These are phyloP conservation scores for Eugnorisma glareosa DNA, from an alignment of 2,888 invertebrate genomes.

Conservation along the genomic window DNA sequence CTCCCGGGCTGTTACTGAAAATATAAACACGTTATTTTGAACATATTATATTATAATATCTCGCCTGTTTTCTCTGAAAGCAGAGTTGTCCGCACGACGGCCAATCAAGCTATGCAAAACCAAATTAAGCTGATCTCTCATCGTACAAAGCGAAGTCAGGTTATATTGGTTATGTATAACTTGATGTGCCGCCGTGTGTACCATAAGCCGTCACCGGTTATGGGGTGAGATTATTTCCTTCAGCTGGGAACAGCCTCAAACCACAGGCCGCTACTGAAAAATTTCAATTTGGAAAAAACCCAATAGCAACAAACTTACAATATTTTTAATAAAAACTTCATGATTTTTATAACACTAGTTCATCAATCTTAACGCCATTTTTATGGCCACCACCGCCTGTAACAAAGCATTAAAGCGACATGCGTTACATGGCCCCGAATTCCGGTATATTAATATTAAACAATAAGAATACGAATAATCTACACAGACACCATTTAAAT, in stretches of 20 bases:
- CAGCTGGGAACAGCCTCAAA: background rate
- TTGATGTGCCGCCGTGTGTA: too few relatives aligned
- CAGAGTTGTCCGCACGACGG: too few relatives aligned
- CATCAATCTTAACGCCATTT: conserved; percentile 10
- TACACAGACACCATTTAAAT: background rate
- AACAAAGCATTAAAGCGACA: conserved; percentile 13
- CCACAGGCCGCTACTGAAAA: background rate
- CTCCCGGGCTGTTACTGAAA: background rate
- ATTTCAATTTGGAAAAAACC: background rate
- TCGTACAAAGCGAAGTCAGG: too few relatives aligned
- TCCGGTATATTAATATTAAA: conserved; percentile 37
- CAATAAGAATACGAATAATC: conserved; percentile 11
- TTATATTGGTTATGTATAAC: too few relatives aligned
- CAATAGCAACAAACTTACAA: background rate
- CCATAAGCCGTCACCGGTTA: background rate
- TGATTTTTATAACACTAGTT: background rate
- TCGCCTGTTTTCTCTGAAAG: background rate
- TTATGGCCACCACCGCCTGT: conserved; percentile 4
- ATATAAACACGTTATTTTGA: background rate
- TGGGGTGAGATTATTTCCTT: background rate
- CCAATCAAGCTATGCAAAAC: too few relatives aligned
- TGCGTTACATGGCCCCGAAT: conserved; percentile 17
- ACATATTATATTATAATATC: background rate
- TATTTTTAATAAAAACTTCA: background rate
- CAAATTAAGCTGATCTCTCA: too few relatives aligned